A percentile compares a stretch with the other conserved stretches of the same genome.
These are phyloP conservation scores for Eira barbara DNA, from an alignment of 2,113 vertebrate species.

Conservation along the genomic window DNA sequence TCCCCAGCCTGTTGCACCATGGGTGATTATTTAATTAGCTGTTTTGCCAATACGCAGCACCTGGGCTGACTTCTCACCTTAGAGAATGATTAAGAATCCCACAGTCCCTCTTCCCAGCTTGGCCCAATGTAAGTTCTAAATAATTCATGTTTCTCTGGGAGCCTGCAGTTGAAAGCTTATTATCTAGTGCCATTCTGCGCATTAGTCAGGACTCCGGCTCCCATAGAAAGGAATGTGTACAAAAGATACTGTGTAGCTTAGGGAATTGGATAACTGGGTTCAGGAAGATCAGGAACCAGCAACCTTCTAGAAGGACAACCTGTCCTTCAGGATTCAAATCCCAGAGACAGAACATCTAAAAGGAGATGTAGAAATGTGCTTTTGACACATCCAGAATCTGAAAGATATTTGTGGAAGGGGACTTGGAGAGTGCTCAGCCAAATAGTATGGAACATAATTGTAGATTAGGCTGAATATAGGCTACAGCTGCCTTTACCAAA, in stretches of 20 bases:
- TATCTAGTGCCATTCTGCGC: neutral
- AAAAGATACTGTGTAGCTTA: neutral
- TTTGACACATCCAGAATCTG: neutral
- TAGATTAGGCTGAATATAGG: neutral
- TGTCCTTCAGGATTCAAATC: neutral
- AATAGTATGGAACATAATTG: neutral
- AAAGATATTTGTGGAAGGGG: neutral
- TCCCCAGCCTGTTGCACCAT: no score
- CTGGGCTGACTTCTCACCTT: neutral
- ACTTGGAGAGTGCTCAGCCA: neutral
- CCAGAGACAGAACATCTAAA: neutral
- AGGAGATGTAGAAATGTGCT: neutral
- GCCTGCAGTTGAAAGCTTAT: neutral
- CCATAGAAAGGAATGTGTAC: neutral
- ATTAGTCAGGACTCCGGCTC: neutral
- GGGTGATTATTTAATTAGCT: no score
- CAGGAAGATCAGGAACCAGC: neutral
- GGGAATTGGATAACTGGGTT: neutral
- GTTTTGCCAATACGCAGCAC: rapidly evolving
- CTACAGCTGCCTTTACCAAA: rapidly evolving
- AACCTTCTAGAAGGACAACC: neutral
- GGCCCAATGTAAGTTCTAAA: neutral
- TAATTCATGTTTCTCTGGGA: neutral
- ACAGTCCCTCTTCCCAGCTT: neutral
- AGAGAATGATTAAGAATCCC: neutral